Evolutionary conservation across 2,797 vertebrate species (phyloP).

Genomic region (Rhynchonycteris naso): DNA sequence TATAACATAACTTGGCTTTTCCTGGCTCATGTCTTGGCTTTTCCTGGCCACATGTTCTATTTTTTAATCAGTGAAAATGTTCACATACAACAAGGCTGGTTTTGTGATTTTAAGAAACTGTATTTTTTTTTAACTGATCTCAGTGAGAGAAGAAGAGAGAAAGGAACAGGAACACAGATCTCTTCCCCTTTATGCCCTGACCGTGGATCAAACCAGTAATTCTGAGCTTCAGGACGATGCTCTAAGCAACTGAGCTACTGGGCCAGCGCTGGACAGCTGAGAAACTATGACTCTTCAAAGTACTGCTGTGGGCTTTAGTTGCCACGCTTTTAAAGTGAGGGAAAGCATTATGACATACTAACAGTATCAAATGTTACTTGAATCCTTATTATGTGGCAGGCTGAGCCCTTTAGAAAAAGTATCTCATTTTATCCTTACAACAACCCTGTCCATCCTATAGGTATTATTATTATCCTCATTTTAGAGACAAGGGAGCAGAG

Average conservation of each 20-base stretch:
- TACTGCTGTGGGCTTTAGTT: background rate
- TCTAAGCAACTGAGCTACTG: too few relatives aligned
- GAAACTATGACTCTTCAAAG: background rate
- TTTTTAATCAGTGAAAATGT: constrained; percentile 1
- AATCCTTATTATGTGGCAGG: background rate
- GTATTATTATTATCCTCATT: background rate
- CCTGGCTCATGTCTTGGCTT: background rate
- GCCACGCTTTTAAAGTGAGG: background rate
- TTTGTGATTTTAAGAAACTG: constrained; percentile 23
- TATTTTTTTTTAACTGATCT: background rate
- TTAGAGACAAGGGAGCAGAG: constrained; percentile 8
- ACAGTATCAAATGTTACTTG: background rate
- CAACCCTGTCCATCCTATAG: background rate
- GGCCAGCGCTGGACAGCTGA: background rate
- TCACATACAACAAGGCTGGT: background rate
- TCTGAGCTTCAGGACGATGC: too few relatives aligned
- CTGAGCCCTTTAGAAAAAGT: constrained; percentile 14
- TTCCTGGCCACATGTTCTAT: background rate
- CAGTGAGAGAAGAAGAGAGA: too few relatives aligned
- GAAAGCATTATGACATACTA: background rate
- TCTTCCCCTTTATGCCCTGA: too few relatives aligned
- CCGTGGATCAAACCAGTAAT: too few relatives aligned
- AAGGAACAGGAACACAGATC: too few relatives aligned
- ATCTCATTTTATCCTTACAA: background rate
- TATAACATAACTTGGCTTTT: background rate